phyloP scores from a whole-genome alignment of 2,113 vertebrate genomes.

The Sturnus vulgaris region DNA sequence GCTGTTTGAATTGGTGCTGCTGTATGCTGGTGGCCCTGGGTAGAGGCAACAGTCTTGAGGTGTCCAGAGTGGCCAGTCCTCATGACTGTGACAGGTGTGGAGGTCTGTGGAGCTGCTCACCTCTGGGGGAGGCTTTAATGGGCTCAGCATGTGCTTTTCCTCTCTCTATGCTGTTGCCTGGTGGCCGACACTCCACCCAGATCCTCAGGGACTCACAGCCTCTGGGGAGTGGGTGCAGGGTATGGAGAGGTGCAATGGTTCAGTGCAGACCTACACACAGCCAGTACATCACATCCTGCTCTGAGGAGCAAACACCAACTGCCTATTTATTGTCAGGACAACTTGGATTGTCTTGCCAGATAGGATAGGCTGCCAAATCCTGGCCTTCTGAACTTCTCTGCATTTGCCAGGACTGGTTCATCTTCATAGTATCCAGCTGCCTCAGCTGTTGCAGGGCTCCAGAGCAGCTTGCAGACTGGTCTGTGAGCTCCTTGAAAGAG shows the following conservation, averaged over 20 bases:
- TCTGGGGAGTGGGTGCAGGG: not conserved
- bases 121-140: not conserved
- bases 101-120: not conserved
- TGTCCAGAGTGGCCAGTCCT: not conserved
- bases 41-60: not conserved
- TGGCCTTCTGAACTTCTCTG: not conserved
- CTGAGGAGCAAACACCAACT: not conserved
- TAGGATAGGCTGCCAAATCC: not conserved
- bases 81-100: rapidly evolving
- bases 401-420: not conserved
- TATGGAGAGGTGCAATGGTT: not conserved
- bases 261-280: not conserved
- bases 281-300: not conserved
- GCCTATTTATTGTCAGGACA: not conserved
- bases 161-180: not conserved
- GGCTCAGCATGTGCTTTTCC: not conserved
- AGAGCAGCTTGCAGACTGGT: not conserved
- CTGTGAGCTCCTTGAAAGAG: not conserved
- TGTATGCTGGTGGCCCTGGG: not conserved
- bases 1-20: not conserved
- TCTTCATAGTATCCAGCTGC: not conserved
- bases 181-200: rapidly evolving
- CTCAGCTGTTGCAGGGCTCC: not conserved
- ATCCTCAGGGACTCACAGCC: rapidly evolving
- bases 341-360: not conserved